phyloP scores from a whole-genome alignment of 2,113 vertebrate species.

The Aspidoscelis tigris region DNA sequence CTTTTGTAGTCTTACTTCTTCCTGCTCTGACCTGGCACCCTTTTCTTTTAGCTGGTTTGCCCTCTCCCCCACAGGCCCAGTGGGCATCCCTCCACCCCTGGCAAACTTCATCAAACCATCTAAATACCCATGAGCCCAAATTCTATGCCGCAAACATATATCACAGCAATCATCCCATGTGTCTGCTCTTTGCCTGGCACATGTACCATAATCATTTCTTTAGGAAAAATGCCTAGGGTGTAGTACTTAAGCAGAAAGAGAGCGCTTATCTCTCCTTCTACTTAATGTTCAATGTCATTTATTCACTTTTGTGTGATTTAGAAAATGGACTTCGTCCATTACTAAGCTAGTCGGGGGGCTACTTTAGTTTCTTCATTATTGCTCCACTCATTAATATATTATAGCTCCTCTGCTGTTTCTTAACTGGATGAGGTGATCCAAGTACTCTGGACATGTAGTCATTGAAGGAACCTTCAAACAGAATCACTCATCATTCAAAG shows the following conservation, averaged over 20 bases:
- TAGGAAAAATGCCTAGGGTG: neutral
- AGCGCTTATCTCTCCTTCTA: neutral
- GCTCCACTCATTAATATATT: constrained; percentile 19
- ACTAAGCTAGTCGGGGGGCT: neutral
- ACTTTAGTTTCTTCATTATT: constrained; percentile 7
- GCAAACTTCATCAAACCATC: too few species aligned
- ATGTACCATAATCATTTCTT: neutral
- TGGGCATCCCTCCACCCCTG: too few species aligned
- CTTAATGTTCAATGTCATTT: constrained; percentile 10
- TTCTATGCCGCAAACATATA: neutral
- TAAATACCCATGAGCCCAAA: neutral
- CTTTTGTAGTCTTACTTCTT: too few species aligned
- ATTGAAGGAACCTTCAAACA: constrained; percentile 16
- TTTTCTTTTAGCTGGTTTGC: too few species aligned
- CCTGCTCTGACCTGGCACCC: too few species aligned
- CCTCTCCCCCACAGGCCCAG: too few species aligned
- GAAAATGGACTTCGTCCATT: neutral
- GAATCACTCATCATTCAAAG: neutral
- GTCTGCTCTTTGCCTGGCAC: too few species aligned
- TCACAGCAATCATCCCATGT: neutral
- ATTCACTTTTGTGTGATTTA: constrained; percentile 34
- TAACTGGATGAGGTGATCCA: neutral
- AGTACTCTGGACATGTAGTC: neutral
- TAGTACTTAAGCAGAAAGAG: neutral
- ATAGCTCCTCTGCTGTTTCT: constrained; percentile 15